Base-by-base conservation (phyloP, 37 sponge, comb jelly and placozoan genomes). In the Hexactinellida sp. region DNA sequence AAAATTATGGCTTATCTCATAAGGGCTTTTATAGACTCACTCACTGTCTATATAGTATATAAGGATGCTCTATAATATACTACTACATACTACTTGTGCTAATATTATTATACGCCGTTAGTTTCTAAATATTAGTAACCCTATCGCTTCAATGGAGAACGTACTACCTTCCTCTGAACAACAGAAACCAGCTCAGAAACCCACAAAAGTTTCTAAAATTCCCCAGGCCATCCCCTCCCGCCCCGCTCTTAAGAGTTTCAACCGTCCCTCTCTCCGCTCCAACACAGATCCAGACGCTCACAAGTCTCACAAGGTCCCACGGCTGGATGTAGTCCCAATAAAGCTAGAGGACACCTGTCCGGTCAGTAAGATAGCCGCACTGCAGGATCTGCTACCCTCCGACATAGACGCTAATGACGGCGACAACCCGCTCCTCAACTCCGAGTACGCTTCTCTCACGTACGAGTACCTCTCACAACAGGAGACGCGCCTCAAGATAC, bases 371-470 rank as follows among this genome's bases (percentile, higher is more conserved):
- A 1, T 63, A n/a, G 5, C 21, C 3, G 76, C 76, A 3, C 76
- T 63, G 19, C 28, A 1, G 28, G 21, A 25, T 7, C 25, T 7
- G 21, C 3, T 63, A 7, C 76, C 76, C 13, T n/a, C n/a, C n/a
- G 93, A 96, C 39, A 94, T 94, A 25, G 97, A 99, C 54, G 83
- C 10, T 0, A 84, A 86, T 25, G 99, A 99, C 84, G 28, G 37
- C 37, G 97, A 96, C 36, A 94, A 96, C 89, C 97, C 97, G 0
- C 94, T 91, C 83, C 90, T 99, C 52, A 94, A 95, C 84, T 85
- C 93, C 24, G 99, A 99, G 86, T 99, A 99, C 85, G 94, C 87
- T 54, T 92, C 93, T 24, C 93, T 94, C 36, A 99, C 96, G 21
- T 99, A 96, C 86, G 55, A 52, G 34, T 94, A 99, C 93, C 91